Percentiles rank a stretch among this genome's conserved stretches.
Evolutionary conservation across 2,113 vertebrate species (phyloP).

Genomic region (Rattus rattus): DNA sequence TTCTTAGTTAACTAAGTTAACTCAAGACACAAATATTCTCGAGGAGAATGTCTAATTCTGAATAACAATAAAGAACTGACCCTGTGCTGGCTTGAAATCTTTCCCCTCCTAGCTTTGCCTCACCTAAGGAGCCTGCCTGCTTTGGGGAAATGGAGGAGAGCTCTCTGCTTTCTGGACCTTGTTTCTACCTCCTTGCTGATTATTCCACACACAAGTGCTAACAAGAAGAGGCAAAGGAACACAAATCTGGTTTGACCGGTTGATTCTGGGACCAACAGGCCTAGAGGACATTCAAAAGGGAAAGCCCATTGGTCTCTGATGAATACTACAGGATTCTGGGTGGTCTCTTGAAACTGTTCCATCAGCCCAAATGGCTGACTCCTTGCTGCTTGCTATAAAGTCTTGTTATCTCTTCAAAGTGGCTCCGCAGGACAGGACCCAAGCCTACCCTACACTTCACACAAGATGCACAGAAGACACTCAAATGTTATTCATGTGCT

Average conservation of each 20-base stretch:
- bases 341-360: background rate
- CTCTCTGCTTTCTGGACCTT: background rate
- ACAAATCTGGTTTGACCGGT: background rate
- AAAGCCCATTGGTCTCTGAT: background rate
- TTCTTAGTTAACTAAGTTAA: conserved; percentile 14
- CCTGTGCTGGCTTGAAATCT: background rate
- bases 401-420: conserved; percentile 50
- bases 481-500: background rate
- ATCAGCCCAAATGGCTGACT: background rate
- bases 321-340: background rate
- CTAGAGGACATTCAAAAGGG: background rate
- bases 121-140: background rate
- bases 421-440: background rate
- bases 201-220: background rate
- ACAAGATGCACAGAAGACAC: background rate
- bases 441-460: background rate
- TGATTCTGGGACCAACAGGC: background rate
- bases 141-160: background rate
- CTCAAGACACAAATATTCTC: background rate
- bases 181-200: background rate
- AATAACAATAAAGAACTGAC: conserved; percentile 41
- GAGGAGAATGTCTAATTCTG: conserved; percentile 25
- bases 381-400: background rate
- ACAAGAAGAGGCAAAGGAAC: background rate
- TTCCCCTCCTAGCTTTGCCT: background rate